Percentiles rank a stretch among this genome's conserved stretches.
Conservation (phyloP, 2,888 invertebrate genomes). For the Caprella mutica region DNA sequence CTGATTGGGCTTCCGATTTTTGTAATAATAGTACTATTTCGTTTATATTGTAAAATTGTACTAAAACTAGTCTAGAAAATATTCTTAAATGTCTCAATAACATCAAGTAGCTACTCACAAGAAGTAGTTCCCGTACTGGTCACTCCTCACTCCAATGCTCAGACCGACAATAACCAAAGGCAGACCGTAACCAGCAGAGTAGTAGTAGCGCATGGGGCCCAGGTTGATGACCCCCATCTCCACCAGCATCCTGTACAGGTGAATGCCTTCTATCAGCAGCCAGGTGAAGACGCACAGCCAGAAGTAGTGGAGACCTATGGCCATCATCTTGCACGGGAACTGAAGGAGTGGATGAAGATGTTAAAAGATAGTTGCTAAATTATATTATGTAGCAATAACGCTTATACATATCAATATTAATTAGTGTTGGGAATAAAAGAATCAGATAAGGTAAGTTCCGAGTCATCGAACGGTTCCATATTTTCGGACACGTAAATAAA, state of each 20-base stretch:
- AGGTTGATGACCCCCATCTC: conserved; percentile 94
- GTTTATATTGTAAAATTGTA: too few relatives aligned
- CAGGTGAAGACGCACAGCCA: conserved; percentile 84
- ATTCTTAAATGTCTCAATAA: too few relatives aligned
- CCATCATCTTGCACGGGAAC: conserved; percentile 75
- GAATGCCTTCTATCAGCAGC: conserved; percentile 83
- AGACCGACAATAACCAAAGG: conserved; percentile 84
- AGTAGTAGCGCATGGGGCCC: conserved; percentile 82
- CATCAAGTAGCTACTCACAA: conserved; percentile 29
- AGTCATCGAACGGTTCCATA: too few relatives aligned
- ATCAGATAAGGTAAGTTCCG: too few relatives aligned
- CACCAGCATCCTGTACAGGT: conserved; percentile 83
- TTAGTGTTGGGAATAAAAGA: neutral
- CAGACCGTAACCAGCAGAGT: conserved; percentile 79
- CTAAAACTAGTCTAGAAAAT: too few relatives aligned
- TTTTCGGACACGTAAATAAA: too few relatives aligned
- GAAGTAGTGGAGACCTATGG: conserved; percentile 83
- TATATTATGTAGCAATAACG: too few relatives aligned
- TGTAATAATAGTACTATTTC: too few relatives aligned
- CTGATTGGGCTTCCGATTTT: too few relatives aligned
- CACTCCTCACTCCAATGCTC: conserved; percentile 81
- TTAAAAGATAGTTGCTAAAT: neutral
- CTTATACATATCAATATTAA: neutral
- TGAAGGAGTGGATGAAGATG: too few relatives aligned
- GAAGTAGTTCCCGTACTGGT: conserved; percentile 72